Evolutionary conservation across 2,888 invertebrate species (phyloP).

Genomic region (Laothoe populi): DNA sequence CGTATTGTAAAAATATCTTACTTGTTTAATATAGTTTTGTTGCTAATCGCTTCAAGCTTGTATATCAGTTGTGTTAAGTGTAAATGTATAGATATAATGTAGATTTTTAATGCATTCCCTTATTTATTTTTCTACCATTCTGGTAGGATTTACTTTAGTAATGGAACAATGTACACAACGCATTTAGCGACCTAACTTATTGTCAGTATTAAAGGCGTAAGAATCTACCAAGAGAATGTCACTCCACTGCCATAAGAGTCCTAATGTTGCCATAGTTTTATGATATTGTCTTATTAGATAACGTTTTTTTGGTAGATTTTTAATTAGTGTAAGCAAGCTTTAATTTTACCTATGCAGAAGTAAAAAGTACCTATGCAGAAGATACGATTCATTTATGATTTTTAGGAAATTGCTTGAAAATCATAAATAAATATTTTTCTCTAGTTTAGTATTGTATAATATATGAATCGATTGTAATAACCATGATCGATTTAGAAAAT

Average conservation of each 20-base stretch:
- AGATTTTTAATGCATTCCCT: conserved; percentile 47
- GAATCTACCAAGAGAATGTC: conserved; percentile 22
- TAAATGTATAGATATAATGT: conserved; percentile 26
- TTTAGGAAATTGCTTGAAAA: not conserved
- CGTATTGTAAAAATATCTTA: conserved; percentile 28
- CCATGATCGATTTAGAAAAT: conserved; percentile 6
- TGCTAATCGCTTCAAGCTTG: conserved; percentile 27
- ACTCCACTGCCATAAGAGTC: conserved; percentile 25
- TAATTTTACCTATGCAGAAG: conserved; percentile 49
- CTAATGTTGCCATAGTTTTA: conserved; percentile 20
- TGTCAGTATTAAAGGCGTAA: conserved; percentile 67
- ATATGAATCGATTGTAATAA: conserved; percentile 31
- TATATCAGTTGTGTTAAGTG: conserved; percentile 24
- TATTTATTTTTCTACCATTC: conserved; percentile 47
- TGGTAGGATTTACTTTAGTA: conserved; percentile 30
- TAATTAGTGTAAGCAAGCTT: conserved; percentile 50
- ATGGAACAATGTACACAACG: conserved; percentile 59
- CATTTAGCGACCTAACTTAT: conserved; percentile 66
- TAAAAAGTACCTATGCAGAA: conserved; percentile 40
- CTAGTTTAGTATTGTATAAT: conserved; percentile 37
- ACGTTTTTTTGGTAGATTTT: conserved; percentile 54
- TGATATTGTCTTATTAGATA: not conserved
- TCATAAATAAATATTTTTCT: not conserved
- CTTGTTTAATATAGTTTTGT: conserved; percentile 26
- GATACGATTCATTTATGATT: conserved; percentile 1